Evolutionary conservation across 2,888 invertebrate genomes (phyloP), one percentile per base, ranked within the genome.

Genomic region (Melanostoma mellinum): DNA sequence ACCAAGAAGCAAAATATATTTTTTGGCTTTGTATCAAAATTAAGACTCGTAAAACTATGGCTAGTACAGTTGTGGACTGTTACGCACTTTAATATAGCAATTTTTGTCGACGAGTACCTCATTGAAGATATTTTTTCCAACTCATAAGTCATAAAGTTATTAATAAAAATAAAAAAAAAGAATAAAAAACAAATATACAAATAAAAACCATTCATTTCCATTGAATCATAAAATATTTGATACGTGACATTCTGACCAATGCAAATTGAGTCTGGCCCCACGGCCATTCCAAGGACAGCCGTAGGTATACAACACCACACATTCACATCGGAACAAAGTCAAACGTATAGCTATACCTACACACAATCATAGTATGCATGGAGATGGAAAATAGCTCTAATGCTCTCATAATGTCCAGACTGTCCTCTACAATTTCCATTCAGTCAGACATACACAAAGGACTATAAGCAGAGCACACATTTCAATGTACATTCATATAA

Each of bases 341-440:
- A 42, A 9, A 42, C 42, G 1, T n/a, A 42, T 3, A 42, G n/a
- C n/a, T 42, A 9, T 6, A 42, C 8, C 1, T 42, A n/a, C 4
- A 9, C 6, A 30, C 44, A 60, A n/a, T 58, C 58, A 40, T 42
- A 32, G 32, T 42, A 42, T 60, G 33, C 10, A 42, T 32, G 33
- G 44, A 33, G 56, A 65, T 75, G 44, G 60, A 10, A 30, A 60
- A 69, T 5, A 44, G 58, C 75, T 75, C 75, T 75, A 58, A 75
- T 67, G 60, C 68, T 76, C 69, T 76, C 61, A 60, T 68, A 61
- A 53, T 61, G 69, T 69, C 76, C 76, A 68, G 75, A 68, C 68
- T 68, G 68, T 76, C 67, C 44, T 46, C 9, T 60, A 36, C 6
- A 32, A 35, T 50, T 9, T 32, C 6, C 33, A 60, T 36, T 63